phyloP scores from a whole-genome alignment of 23 tunicate species.

The Trididemnum clinides region DNA sequence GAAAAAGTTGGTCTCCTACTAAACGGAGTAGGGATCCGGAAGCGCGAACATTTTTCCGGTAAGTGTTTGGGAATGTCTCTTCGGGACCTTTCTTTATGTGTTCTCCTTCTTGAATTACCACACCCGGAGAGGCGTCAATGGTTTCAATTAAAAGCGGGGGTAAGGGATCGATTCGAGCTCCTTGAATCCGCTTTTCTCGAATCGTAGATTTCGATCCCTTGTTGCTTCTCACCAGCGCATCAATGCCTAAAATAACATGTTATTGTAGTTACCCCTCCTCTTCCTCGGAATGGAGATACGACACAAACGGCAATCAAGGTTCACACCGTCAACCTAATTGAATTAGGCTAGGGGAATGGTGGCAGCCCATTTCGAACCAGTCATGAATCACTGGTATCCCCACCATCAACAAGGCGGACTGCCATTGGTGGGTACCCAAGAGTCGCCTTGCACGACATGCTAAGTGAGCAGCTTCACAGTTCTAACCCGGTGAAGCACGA shows the following conservation, averaged over 20 bases:
- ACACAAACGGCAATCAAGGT: too few relatives aligned
- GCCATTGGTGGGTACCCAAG: too few relatives aligned
- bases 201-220: background rate
- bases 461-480: too few relatives aligned
- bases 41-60: background rate
- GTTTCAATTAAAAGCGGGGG: slow-evolving; percentile 88
- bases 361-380: too few relatives aligned
- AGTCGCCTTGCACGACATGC: too few relatives aligned
- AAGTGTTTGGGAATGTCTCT: slow-evolving; percentile 27
- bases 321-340: too few relatives aligned
- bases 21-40: slow-evolving; percentile 24
- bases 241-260: background rate
- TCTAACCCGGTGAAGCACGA: too few relatives aligned
- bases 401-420: too few relatives aligned
- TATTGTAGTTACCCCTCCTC: too few relatives aligned
- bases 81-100: slow-evolving; percentile 69
- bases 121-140: slow-evolving; percentile 94
- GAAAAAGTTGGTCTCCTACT: slow-evolving; percentile 7
- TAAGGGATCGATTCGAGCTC: slow-evolving; percentile 65
- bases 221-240: background rate
- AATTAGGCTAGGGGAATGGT: too few relatives aligned
- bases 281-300: too few relatives aligned
- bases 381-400: too few relatives aligned
- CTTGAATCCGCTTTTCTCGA: background rate
- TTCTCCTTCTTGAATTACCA: slow-evolving; percentile 77